phyloP scores from a whole-genome alignment of 2,797 vertebrate genomes.

The Thalassophryne amazonica region DNA sequence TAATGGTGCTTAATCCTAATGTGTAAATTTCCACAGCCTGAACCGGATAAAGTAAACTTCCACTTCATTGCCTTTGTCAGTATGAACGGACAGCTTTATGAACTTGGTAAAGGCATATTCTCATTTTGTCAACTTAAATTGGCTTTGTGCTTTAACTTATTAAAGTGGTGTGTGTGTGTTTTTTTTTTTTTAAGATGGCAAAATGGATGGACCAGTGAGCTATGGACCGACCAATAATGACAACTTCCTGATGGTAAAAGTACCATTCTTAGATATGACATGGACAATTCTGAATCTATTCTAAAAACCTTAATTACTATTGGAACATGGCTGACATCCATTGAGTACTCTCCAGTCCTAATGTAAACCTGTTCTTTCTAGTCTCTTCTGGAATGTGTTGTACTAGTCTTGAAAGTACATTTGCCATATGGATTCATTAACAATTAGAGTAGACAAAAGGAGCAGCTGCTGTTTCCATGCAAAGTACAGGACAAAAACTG shows the following conservation, averaged over 20 bases:
- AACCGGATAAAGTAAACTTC: conserved; percentile 90
- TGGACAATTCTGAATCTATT: not conserved
- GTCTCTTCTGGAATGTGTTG: no score
- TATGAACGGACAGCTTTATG: conserved; percentile 87
- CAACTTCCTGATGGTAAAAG: conserved; percentile 82
- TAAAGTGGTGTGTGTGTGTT: not conserved
- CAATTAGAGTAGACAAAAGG: no score
- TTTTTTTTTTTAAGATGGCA: conserved; percentile 82
- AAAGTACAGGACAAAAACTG: no score
- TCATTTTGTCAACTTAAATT: not conserved
- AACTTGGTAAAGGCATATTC: conserved; percentile 83
- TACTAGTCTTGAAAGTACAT: no score
- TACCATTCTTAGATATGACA: not conserved
- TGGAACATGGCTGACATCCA: no score
- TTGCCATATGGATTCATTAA: no score
- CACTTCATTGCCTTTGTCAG: conserved; percentile 94
- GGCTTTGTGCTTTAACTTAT: not conserved
- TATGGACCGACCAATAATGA: conserved; percentile 86
- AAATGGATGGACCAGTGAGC: conserved; percentile 85
- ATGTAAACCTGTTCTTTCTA: no score
- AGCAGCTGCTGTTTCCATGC: no score
- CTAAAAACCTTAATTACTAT: no score
- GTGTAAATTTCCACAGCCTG: conserved; percentile 72
- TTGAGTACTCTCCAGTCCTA: no score
- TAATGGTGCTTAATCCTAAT: not conserved